Evolutionary conservation across 2,113 vertebrate species (phyloP).

Genomic region (Serinus canaria): DNA sequence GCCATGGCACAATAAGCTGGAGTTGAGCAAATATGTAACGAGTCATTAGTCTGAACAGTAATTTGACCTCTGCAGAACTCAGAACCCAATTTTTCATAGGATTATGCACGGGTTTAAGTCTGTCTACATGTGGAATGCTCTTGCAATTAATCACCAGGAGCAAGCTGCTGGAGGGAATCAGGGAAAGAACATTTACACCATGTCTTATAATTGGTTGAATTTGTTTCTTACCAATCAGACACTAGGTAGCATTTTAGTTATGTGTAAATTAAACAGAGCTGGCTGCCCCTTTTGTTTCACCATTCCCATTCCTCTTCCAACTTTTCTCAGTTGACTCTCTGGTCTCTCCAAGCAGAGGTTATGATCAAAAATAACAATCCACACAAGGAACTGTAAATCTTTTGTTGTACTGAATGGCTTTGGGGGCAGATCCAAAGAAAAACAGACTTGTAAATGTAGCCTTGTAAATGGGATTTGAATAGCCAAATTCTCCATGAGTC

Average conservation of each 20-base stretch:
- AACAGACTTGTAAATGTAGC: neutral
- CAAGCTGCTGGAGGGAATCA: neutral
- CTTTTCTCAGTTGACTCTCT: neutral
- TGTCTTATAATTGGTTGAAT: slow-evolving; percentile 6
- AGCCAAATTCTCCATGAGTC: neutral
- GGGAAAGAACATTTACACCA: slow-evolving; percentile 5
- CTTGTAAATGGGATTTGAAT: neutral
- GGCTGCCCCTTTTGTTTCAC: neutral
- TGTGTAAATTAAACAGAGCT: neutral
- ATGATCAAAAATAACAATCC: neutral
- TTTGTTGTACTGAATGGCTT: neutral
- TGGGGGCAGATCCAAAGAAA: neutral
- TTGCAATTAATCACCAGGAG: neutral
- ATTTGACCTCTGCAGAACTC: neutral
- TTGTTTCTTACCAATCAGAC: slow-evolving; percentile 43
- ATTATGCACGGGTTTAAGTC: neutral
- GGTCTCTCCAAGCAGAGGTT: neutral
- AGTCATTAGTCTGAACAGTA: neutral
- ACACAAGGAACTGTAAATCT: neutral
- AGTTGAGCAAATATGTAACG: neutral
- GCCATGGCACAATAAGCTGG: neutral
- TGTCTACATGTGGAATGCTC: neutral
- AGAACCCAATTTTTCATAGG: neutral
- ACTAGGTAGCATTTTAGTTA: neutral
- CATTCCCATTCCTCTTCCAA: neutral